Evolutionary conservation across 2,113 vertebrate species (phyloP), one percentile per base, ranked within the genome.

Genomic region (Leptobrachium leishanense): DNA sequence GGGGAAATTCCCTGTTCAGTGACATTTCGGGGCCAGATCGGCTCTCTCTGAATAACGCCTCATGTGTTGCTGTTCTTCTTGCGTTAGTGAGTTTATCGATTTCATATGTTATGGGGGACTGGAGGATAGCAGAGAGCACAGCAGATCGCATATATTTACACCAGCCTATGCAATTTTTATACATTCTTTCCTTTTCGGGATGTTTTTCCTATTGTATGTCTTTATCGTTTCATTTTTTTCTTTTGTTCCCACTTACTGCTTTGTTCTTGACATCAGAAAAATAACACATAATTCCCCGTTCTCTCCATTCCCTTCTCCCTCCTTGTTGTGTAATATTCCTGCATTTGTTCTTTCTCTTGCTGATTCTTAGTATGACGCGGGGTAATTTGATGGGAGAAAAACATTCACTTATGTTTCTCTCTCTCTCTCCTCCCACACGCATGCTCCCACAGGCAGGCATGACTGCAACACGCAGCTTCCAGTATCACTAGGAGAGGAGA

Each of bases 381-480:
- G 64, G 65, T 81, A 81, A 81, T 81, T 39, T 72, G 64, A 74
- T 74, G 78, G 78, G 63, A 81, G 54, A 80, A 80, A 81, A 81
- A 74, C 65, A 74, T 81, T 68, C 72, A 74, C 64, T 79, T 77
- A 31, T 77, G 65, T 31, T 75, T 54, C 43, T 62, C 54, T 66
- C 42, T 44, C 67, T 69, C 64, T 40, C 57, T 62, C 74, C 62
- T 64, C 76, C 77, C 82, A 57, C 66, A 79, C 44, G 68, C 74
- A 76, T 83, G 75, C 57, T 82, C 82, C 62, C 57, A 64, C 73
- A 59, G 2, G 50, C 73, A 68, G 75, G 43, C 76, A 77, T 74
- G 77, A 79, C 78, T 81, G 72, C 66, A 69, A 69, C 71, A 74
- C 43, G 64, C 84, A 75, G 77, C 82, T 76, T 72, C 66, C n/a